phyloP scores from a whole-genome alignment of 2,888 invertebrate genomes.

The Campoplex capitator region DNA sequence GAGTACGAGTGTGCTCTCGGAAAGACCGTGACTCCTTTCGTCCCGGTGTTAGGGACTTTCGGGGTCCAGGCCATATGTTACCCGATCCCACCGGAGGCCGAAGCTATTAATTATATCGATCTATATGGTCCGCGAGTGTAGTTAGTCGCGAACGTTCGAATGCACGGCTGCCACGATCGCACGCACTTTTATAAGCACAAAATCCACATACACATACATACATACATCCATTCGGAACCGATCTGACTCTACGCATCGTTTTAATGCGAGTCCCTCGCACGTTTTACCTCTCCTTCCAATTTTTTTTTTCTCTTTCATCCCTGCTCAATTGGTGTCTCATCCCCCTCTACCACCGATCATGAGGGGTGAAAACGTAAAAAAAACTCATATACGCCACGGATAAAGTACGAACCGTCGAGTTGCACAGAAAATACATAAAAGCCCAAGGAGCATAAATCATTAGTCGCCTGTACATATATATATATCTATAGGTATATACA shows the following conservation, averaged over 20 bases:
- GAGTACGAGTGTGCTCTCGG: slow-evolving; percentile 48
- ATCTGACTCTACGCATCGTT: slow-evolving; percentile 54
- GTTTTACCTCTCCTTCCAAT: slow-evolving; percentile 72
- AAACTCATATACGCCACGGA: slow-evolving; percentile 69
- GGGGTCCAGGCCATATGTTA: slow-evolving; percentile 82
- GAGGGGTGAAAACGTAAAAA: slow-evolving; percentile 79
- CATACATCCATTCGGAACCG: slow-evolving; percentile 52
- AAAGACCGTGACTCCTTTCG: slow-evolving; percentile 71
- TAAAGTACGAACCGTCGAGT: slow-evolving; percentile 65
- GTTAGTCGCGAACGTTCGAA: slow-evolving; percentile 58
- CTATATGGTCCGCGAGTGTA: slow-evolving; percentile 77
- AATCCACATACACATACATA: slow-evolving; percentile 24
- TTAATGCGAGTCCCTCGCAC: slow-evolving; percentile 67
- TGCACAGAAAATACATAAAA: slow-evolving; percentile 82
- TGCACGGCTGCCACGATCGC: slow-evolving; percentile 34
- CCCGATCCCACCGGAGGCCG: slow-evolving; percentile 77
- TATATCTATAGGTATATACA: not conserved
- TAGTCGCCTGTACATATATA: slow-evolving; percentile 62
- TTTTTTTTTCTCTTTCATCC: slow-evolving; percentile 59
- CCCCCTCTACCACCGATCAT: slow-evolving; percentile 64
- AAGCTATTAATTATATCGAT: slow-evolving; percentile 84
- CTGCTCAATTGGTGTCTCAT: slow-evolving; percentile 60
- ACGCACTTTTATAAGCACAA: slow-evolving; percentile 35
- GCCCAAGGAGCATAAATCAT: slow-evolving; percentile 81
- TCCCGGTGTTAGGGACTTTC: slow-evolving; percentile 69